A percentile compares a stretch with the other conserved stretches of the same genome.
Conservation (phyloP, 2,113 vertebrate species). For the Eira barbara region DNA sequence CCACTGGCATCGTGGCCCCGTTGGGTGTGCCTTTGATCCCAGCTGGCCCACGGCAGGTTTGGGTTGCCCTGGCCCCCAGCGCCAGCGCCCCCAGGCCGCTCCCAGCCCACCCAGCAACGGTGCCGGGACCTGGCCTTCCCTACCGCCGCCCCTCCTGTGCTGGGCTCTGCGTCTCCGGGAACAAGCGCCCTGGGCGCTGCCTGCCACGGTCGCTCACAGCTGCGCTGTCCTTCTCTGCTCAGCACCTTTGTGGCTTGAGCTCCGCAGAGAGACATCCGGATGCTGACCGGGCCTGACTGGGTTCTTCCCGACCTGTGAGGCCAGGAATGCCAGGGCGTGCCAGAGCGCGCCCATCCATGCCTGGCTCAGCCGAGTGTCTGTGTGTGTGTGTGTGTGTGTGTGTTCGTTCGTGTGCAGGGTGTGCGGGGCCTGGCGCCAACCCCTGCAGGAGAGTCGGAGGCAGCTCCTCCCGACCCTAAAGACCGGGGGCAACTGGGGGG, state of each 20-base stretch:
- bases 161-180: too few species aligned
- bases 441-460: background rate
- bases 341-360: background rate
- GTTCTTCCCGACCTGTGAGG: background rate
- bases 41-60: background rate
- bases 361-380: background rate
- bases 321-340: conserved; percentile 23
- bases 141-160: fast-evolving
- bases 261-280: background rate
- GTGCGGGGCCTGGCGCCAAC: too few species aligned
- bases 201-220: fast-evolving
- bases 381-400: background rate
- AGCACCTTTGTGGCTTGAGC: background rate
- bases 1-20: fast-evolving
- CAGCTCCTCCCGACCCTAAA: background rate
- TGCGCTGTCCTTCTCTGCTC: fast-evolving
- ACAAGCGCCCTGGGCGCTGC: fast-evolving
- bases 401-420: fast-evolving
- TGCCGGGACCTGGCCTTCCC: background rate
- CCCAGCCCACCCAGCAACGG: fast-evolving
- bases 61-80: background rate
- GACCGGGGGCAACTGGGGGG: too few species aligned
- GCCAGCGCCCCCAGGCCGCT: too few species aligned
- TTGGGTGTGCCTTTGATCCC: background rate
- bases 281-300: background rate